Conservation (phyloP, 2,888 invertebrate species). For the Andrena flavipes region DNA sequence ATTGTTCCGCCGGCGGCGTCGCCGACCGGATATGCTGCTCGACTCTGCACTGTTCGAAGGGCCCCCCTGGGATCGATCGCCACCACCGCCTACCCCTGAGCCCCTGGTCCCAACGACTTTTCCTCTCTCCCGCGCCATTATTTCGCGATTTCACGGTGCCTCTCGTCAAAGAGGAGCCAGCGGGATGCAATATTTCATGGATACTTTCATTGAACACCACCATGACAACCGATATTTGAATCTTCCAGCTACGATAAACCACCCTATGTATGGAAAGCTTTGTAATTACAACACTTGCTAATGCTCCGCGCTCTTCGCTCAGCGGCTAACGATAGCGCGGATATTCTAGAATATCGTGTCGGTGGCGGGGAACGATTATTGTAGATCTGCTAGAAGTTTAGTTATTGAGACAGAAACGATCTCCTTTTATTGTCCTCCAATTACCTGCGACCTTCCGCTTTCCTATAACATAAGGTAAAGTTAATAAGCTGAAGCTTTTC, state of each 20-base stretch:
- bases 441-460: too few species aligned
- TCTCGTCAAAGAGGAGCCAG: conserved; percentile 24
- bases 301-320: background rate
- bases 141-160: conserved; percentile 11
- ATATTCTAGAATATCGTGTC: background rate
- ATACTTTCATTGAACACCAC: background rate
- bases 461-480: too few species aligned
- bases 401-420: too few species aligned
- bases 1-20: conserved; percentile 65
- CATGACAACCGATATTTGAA: conserved; percentile 7
- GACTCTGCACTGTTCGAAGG: conserved; percentile 58
- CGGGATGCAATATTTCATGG: conserved; percentile 44
- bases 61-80: conserved; percentile 57
- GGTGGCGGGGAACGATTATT: background rate
- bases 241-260: background rate
- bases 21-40: conserved; percentile 66
- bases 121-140: conserved; percentile 12
- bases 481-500: too few species aligned
- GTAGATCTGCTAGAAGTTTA: too few species aligned
- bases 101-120: background rate
- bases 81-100: conserved; percentile 3
- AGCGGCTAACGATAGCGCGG: background rate
- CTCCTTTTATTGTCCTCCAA: too few species aligned
- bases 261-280: conserved; percentile 18
- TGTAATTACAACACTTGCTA: conserved; percentile 41